Base-by-base conservation (phyloP, 2,888 invertebrate genomes). In the Agapetus fuscipes region DNA sequence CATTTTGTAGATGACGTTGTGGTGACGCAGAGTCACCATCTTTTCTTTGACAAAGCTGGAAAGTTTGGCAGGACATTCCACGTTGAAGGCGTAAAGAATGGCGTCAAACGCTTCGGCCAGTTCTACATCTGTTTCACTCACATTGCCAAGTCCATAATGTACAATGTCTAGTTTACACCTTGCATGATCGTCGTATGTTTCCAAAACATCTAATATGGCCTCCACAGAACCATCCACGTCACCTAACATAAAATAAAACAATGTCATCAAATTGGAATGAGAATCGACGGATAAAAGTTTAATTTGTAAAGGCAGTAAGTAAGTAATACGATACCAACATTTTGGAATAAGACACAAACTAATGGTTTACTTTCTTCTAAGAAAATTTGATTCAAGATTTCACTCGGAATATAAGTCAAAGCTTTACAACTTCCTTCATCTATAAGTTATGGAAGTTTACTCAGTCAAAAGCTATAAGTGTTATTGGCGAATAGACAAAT, bases 191-290 rank as follows among this genome's bases (percentile, higher is more conserved):
- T 83, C 72, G 55, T 96, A 98, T 0, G 90, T 86, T 49, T 85
- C 86, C 37, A 98, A 58, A 7, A 90, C 83, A 58, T 96, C 88
- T 46, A 95, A 61, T 48, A 98, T 85, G 1, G 97, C 96, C 60
- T 98, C 97, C 29, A 96, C 80, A 0, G 94, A 93, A 0, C 98
- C 98, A 60, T 90, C 86, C 2, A 97, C 96, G 64, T 98, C 98
- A 14, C 87, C 87, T 80, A 60, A 14, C 43, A 46, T 27, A 27
- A 11, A 17, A 34, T 26, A 13, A 36, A 34, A 20, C 11, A 20
- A 5, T 34, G 4, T 7, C 9, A 36, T 14, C n/a, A n/a, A n/a
- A n/a, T n/a, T n/a, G n/a, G n/a, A n/a, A n/a, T n/a, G n/a, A n/a
- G n/a, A n/a, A n/a, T n/a, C n/a, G n/a, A n/a, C n/a, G n/a, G n/a